Evolutionary conservation across 1,140 invertebrate genomes (phyloP).

Genomic region (Temnothorax longispinosus): DNA sequence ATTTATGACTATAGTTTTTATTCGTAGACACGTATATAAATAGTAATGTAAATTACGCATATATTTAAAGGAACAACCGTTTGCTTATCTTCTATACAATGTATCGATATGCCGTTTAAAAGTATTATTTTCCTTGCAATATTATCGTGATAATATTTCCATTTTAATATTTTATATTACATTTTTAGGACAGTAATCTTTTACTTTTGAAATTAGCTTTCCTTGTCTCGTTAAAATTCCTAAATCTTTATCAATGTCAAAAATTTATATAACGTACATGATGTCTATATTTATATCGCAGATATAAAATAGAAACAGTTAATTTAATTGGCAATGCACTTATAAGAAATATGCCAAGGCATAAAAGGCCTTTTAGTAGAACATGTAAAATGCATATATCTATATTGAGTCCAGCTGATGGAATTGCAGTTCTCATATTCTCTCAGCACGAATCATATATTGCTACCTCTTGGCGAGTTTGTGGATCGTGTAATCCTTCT

Average conservation of each 20-base stretch:
- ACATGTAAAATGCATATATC: slow-evolving; percentile 4
- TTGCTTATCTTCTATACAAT: too few relatives aligned
- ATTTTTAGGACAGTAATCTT: not conserved
- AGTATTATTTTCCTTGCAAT: too few relatives aligned
- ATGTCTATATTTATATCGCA: not conserved
- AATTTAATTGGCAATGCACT: not conserved
- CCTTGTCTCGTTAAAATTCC: not conserved
- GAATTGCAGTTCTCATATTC: slow-evolving; percentile 17
- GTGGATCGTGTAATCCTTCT: slow-evolving; percentile 35
- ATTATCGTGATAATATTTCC: not conserved
- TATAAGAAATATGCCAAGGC: not conserved
- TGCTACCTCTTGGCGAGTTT: slow-evolving; percentile 14
- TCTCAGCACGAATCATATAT: slow-evolving; percentile 17
- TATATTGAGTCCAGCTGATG: slow-evolving; percentile 6
- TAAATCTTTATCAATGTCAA: not conserved
- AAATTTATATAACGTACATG: not conserved
- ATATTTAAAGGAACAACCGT: not conserved
- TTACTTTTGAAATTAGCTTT: not conserved
- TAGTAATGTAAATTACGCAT: not conserved
- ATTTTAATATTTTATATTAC: not conserved
- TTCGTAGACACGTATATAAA: not conserved
- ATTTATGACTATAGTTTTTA: not conserved
- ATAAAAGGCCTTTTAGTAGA: not conserved
- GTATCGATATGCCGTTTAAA: too few relatives aligned
- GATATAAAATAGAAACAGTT: not conserved